Conservation (phyloP, 2,797 vertebrate genomes). For the Bradypodion ventrale region DNA sequence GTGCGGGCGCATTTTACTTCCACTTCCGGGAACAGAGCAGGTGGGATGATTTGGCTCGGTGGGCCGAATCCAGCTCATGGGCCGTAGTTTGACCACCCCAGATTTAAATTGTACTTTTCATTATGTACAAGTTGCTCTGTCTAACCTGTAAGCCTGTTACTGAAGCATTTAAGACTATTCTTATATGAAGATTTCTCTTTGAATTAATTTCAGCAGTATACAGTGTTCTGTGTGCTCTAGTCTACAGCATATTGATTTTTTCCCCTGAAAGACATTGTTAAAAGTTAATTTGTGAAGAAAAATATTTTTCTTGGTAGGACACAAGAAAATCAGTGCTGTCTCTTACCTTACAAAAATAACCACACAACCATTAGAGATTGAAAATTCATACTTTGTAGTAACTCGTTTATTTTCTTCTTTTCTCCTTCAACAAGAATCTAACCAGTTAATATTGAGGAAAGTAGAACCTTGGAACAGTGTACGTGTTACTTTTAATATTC, state of each 20-base stretch:
- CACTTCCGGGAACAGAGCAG: no score
- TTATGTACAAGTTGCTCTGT: background rate
- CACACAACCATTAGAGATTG: background rate
- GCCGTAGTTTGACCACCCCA: no score
- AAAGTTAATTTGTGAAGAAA: background rate
- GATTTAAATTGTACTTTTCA: background rate
- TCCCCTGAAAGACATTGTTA: accelerated
- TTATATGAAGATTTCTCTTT: background rate
- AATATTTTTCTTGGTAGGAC: background rate
- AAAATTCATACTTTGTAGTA: background rate
- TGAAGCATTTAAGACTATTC: background rate
- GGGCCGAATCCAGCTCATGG: no score
- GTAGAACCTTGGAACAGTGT: constrained; percentile 99
- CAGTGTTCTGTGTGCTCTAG: background rate
- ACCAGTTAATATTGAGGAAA: constrained; percentile 83
- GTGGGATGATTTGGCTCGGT: no score
- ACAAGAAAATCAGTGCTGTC: background rate
- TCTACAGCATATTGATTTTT: background rate
- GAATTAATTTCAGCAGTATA: background rate
- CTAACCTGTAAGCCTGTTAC: background rate
- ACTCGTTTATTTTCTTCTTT: background rate
- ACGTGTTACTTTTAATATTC: constrained; percentile 97
- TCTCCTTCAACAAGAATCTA: constrained; percentile 77
- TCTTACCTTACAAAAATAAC: background rate
- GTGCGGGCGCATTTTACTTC: no score